Conservation (phyloP, 2,113 vertebrate genomes). For the Xiphophorus maculatus region DNA sequence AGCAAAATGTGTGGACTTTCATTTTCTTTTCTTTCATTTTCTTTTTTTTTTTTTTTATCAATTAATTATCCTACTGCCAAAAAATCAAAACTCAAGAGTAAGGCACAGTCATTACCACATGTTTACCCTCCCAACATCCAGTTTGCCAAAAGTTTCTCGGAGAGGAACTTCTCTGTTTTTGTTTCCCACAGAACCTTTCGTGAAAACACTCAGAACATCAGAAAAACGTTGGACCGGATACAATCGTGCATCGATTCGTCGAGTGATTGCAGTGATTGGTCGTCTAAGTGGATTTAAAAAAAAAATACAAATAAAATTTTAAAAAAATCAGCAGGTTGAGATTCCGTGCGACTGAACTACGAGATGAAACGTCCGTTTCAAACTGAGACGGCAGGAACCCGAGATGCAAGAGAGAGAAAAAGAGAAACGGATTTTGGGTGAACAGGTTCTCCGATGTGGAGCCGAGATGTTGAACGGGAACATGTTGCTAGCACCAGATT, state of each 20-base stretch:
- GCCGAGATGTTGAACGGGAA: constrained; percentile 1
- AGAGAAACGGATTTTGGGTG: background rate
- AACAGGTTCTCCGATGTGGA: constrained; percentile 10
- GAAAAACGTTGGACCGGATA: constrained; percentile 22
- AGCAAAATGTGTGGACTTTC: constrained; percentile 77
- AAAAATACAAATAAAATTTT: too few species aligned
- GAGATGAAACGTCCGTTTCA: background rate
- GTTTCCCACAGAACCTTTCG: constrained; percentile 40
- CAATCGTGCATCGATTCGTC: constrained; percentile 8
- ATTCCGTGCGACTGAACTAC: constrained; percentile 41
- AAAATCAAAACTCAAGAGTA: constrained; percentile 69
- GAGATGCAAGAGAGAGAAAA: background rate
- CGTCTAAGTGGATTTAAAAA: background rate
- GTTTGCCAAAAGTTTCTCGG: background rate
- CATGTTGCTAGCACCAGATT: constrained; percentile 59
- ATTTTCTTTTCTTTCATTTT: constrained; percentile 37
- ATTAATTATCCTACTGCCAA: constrained; percentile 52
- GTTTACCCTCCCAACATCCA: constrained; percentile 56
- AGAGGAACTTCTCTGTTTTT: too few species aligned
- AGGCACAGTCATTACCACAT: constrained; percentile 84
- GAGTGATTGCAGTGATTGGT: constrained; percentile 7
- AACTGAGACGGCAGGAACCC: too few species aligned
- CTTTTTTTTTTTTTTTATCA: background rate
- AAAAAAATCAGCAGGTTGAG: constrained; percentile 9
- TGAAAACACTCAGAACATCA: constrained; percentile 16